Evolutionary conservation across 2,888 invertebrate genomes (phyloP), one percentile per base, ranked within the genome.

Genomic region (Catocala fraxini): DNA sequence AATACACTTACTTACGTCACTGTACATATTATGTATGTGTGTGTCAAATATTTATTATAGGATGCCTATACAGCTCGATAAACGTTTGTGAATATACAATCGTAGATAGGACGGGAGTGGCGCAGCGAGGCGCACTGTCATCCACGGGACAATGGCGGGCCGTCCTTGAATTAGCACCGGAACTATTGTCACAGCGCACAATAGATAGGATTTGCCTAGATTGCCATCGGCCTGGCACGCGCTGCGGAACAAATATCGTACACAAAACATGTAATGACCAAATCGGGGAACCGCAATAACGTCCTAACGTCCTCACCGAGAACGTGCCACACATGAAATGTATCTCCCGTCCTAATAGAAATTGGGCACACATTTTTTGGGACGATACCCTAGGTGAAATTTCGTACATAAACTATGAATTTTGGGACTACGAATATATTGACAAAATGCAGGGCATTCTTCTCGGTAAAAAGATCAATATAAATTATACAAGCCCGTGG

Each of bases 111-210:
- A 59, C 72, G 70, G 78, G 84, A 82, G 77, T 75, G 80, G 70
- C 73, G 80, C 74, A 80, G 77, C 78, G 51, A 56, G 55, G 77
- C 76, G 71, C 75, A 74, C 66, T 70, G 76, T 73, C 76, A 78
- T 80, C 72, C 70, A 71, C 79, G 77, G 85, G 81, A 91, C 91
- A 93, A 92, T 90, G 80, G 88, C 71, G 71, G 69, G 60, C 73
- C 83, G 91, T 88, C 93, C 93, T 92, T 92, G 93, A 92, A 92
- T 92, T 89, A 91, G 79, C 89, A 88, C 89, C 89, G 90, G 89
- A 90, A 87, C 89, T 85, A 89, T 90, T 92, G 90, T 90, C 90
- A 83, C 84, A 80, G 87, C 75, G 78, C 87, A 92, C 91, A 92
- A 92, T 91, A 77, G 88, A 82, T 88, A 87, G 88, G 87, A 89